phyloP scores from a whole-genome alignment of 2,113 vertebrate genomes.

The Marmota flaviventris region DNA sequence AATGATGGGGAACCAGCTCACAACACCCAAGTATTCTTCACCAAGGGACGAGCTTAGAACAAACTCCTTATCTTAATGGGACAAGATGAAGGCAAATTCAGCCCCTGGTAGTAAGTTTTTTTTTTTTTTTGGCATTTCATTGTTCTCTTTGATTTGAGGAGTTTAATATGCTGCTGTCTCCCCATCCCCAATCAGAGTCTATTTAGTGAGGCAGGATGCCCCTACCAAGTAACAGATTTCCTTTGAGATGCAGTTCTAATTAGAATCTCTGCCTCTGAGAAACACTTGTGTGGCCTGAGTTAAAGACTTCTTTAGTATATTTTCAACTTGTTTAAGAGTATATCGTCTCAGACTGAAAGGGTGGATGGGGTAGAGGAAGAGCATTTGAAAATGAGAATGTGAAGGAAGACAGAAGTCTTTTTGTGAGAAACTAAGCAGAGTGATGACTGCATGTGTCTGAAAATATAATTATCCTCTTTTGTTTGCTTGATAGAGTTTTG shows the following conservation, averaged over 20 bases:
- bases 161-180: slow-evolving; percentile 21
- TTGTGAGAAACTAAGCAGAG: slow-evolving; percentile 64
- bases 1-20: neutral
- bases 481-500: slow-evolving; percentile 82
- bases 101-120: neutral
- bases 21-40: neutral
- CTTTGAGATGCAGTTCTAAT: neutral
- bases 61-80: neutral
- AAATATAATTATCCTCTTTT: slow-evolving; percentile 83
- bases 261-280: slow-evolving; percentile 34
- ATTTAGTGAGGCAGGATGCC: slow-evolving; percentile 43
- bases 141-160: slow-evolving; percentile 61
- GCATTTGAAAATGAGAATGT: slow-evolving; percentile 54
- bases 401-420: slow-evolving; percentile 71
- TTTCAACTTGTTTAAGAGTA: slow-evolving; percentile 41
- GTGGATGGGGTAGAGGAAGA: slow-evolving; percentile 58
- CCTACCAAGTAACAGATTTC: neutral
- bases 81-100: slow-evolving; percentile 32
- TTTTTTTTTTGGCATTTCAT: neutral
- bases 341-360: slow-evolving; percentile 4
- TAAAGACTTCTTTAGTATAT: neutral
- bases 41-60: neutral
- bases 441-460: slow-evolving; percentile 74
- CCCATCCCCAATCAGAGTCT: slow-evolving; percentile 20
- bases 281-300: neutral